These are phyloP conservation scores for Australoheros facetus DNA, from an alignment of 2,797 vertebrate genomes.

Conservation along the genomic window DNA sequence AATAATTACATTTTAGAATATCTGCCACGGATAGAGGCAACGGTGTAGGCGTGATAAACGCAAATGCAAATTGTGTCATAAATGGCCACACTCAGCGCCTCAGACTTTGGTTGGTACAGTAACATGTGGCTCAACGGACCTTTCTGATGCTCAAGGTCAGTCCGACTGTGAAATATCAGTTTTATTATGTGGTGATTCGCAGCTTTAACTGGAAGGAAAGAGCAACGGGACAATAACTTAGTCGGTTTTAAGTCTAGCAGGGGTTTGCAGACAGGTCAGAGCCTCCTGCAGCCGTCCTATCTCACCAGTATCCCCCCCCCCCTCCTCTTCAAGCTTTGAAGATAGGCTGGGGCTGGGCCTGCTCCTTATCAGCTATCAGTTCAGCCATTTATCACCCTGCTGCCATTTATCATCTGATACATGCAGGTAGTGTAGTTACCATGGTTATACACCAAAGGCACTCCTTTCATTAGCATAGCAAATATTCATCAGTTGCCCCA, in stretches of 20 bases:
- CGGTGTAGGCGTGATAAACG: not conserved
- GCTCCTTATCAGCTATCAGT: slow-evolving; percentile 63
- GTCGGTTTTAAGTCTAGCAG: slow-evolving; percentile 38
- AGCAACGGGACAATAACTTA: slow-evolving; percentile 32
- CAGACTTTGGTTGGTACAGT: not conserved
- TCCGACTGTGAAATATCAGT: slow-evolving; percentile 41
- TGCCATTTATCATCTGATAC: slow-evolving; percentile 52
- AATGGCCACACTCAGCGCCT: not conserved
- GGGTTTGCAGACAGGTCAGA: slow-evolving; percentile 56
- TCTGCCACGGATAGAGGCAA: not conserved
- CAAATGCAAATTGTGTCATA: not conserved
- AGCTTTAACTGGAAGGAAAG: slow-evolving; percentile 35
- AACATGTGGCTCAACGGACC: slow-evolving; percentile 17
- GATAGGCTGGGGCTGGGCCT: slow-evolving; percentile 45
- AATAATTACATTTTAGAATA: not conserved
- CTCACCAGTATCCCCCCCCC: not conserved
- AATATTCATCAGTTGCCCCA: slow-evolving; percentile 73
- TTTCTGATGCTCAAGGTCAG: slow-evolving; percentile 47
- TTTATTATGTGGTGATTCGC: slow-evolving; percentile 33
- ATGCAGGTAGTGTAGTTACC: slow-evolving; percentile 69
- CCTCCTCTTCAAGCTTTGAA: slow-evolving; percentile 58
- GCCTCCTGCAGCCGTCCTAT: slow-evolving; percentile 47
- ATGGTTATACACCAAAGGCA: slow-evolving; percentile 69
- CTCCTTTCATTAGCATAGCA: slow-evolving; percentile 64
- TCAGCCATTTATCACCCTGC: slow-evolving; percentile 46